phyloP scores from a whole-genome alignment of 2,888 invertebrate genomes.

The Drosophila helvetica region DNA sequence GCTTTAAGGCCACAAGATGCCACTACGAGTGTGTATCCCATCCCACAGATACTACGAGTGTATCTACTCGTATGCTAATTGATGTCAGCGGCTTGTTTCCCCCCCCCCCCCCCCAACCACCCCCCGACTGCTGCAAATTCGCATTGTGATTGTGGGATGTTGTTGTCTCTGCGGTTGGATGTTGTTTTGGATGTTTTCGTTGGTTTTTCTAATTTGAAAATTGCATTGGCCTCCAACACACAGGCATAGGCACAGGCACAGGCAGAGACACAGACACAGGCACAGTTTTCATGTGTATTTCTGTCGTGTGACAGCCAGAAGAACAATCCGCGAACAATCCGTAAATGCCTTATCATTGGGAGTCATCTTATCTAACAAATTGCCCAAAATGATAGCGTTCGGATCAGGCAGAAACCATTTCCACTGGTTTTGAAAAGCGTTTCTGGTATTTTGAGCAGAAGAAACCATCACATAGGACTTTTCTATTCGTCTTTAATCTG shows the following conservation, averaged over 20 bases:
- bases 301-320: no score
- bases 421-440: no score
- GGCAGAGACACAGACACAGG: not conserved
- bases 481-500: no score
- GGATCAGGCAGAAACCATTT: not conserved
- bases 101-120: not conserved
- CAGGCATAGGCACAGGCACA: no score
- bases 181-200: constrained; percentile 22
- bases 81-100: constrained; percentile 54
- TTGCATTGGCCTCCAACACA: constrained; percentile 62
- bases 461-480: no score
- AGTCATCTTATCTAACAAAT: no score
- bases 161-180: constrained; percentile 14
- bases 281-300: constrained; percentile 38
- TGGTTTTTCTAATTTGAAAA: constrained; percentile 67
- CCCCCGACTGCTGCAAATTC: constrained; percentile 18
- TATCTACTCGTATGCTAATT: constrained; percentile 59
- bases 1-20: constrained; percentile 40
- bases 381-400: not conserved
- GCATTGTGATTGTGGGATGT: constrained; percentile 33
- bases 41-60: not conserved
- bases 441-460: no score
- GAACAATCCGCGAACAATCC: no score
- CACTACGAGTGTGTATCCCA: not conserved
- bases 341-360: no score